Evolutionary conservation across 2,797 vertebrate genomes (phyloP).

Genomic region (Sebastolobus altivelis): DNA sequence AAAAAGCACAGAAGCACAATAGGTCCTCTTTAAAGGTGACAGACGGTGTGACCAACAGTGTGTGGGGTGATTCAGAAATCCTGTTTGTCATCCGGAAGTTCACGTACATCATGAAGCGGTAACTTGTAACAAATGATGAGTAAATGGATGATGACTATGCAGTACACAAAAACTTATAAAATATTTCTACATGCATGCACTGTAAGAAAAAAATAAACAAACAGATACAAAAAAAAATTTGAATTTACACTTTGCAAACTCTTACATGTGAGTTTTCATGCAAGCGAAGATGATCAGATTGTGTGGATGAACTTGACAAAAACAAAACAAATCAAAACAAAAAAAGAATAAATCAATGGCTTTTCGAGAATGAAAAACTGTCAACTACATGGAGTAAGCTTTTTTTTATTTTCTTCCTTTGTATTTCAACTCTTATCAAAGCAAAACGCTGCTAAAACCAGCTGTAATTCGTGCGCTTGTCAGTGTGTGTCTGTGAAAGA

Average conservation of each 20-base stretch:
- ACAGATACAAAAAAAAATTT: too few relatives aligned
- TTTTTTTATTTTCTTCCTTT: not conserved
- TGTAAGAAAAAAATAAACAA: too few relatives aligned
- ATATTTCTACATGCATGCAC: not conserved
- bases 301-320: not conserved
- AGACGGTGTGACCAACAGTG: not conserved
- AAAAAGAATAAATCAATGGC: not conserved
- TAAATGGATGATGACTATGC: not conserved
- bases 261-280: not conserved
- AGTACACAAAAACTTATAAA: not conserved
- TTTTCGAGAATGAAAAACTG: not conserved
- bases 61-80: not conserved
- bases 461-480: not conserved
- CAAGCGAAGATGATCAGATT: not conserved
- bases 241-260: too few relatives aligned
- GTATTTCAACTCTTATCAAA: conserved; percentile 3
- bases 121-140: not conserved
- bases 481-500: conserved; percentile 19
- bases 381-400: not conserved
- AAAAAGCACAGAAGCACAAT: too few relatives aligned
- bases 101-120: not conserved
- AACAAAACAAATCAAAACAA: not conserved
- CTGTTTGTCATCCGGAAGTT: not conserved
- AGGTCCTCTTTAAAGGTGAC: not conserved
- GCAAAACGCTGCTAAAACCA: not conserved